These are phyloP conservation scores for Myiotriccus ornatus DNA, from an alignment of 2,797 vertebrate species.

Conservation along the genomic window DNA sequence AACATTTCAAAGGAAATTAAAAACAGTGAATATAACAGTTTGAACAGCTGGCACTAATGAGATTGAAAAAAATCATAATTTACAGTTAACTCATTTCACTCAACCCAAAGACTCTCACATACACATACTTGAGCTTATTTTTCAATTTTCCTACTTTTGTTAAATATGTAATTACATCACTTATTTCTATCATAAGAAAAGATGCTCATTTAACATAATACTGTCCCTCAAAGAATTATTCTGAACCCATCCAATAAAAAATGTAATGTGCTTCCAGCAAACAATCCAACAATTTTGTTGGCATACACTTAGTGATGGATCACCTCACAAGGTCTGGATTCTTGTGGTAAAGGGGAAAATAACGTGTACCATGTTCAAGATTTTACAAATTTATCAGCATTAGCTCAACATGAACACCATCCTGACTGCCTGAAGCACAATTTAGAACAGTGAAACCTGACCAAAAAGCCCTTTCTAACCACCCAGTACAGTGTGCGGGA, in stretches of 20 bases:
- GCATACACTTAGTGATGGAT: neutral
- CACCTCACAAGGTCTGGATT: neutral
- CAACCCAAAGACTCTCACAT: neutral
- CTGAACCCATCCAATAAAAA: neutral
- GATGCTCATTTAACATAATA: neutral
- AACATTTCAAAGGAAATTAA: neutral
- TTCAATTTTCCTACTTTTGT: neutral
- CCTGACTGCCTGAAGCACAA: neutral
- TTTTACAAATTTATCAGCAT: neutral
- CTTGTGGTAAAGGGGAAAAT: neutral
- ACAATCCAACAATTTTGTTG: neutral
- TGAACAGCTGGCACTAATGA: neutral
- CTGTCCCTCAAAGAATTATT: neutral
- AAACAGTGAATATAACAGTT: neutral
- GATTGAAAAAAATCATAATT: neutral
- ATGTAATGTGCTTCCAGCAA: neutral
- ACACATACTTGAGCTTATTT: neutral
- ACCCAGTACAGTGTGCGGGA: neutral
- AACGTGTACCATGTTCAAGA: neutral
- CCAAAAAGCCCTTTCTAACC: neutral
- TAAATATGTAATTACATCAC: neutral
- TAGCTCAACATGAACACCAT: neutral
- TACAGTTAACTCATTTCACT: neutral
- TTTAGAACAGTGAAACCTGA: neutral
- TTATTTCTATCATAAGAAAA: neutral